Conservation (phyloP, 2,113 vertebrate species). For the Pelmatolapia mariae region DNA sequence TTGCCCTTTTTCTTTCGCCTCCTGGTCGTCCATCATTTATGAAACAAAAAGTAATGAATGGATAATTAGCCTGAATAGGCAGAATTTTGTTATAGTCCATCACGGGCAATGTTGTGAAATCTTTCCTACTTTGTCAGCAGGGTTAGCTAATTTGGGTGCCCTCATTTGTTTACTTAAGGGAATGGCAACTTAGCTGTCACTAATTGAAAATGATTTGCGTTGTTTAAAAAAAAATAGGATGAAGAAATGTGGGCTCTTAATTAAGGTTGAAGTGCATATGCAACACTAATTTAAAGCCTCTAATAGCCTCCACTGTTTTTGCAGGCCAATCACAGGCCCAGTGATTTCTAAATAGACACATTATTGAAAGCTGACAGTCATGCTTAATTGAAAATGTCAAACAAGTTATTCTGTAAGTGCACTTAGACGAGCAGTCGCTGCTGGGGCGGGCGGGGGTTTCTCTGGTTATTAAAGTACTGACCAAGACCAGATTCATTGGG, state of each 20-base stretch:
- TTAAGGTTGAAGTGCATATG: constrained; percentile 18
- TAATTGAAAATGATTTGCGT: constrained; percentile 47
- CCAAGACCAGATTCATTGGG: background rate
- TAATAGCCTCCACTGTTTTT: background rate
- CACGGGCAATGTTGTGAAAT: constrained; percentile 25
- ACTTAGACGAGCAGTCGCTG: background rate
- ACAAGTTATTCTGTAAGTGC: background rate
- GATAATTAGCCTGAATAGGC: constrained; percentile 63
- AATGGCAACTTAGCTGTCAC: constrained; percentile 30
- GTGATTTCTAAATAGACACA: background rate
- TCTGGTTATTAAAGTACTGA: background rate
- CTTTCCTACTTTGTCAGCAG: constrained; percentile 54
- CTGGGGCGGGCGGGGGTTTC: background rate
- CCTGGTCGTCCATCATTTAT: constrained; percentile 49
- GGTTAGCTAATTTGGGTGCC: constrained; percentile 37
- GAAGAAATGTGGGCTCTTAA: constrained; percentile 24
- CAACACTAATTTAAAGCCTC: background rate
- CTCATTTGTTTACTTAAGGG: constrained; percentile 38
- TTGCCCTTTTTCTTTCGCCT: background rate
- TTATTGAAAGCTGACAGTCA: background rate
- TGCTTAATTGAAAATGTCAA: background rate
- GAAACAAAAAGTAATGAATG: constrained; percentile 65
- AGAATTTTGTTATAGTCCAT: constrained; percentile 48
- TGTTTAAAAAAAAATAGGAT: background rate
- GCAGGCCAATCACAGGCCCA: background rate